These are phyloP conservation scores for Noturus placidus DNA, from an alignment of 2,113 vertebrate genomes.

Conservation along the genomic window DNA sequence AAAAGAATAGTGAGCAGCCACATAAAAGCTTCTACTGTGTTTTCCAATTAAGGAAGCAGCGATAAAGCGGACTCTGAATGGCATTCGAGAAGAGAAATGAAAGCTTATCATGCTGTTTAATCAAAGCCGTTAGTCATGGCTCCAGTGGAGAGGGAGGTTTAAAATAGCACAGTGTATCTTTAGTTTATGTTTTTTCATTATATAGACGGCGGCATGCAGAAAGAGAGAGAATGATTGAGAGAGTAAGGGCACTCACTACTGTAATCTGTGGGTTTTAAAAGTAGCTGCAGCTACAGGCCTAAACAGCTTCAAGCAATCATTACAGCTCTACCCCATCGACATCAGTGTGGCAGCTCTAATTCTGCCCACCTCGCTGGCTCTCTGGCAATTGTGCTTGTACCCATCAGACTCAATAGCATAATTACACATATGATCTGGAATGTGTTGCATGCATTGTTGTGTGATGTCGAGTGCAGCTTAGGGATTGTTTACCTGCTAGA, in stretches of 20 bases:
- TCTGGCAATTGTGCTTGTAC: constrained; percentile 50
- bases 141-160: constrained; percentile 45
- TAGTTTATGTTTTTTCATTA: constrained; percentile 40
- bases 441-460: constrained; percentile 51
- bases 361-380: constrained; percentile 48
- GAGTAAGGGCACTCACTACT: constrained; percentile 40
- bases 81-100: constrained; percentile 55
- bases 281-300: constrained; percentile 40
- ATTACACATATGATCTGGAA: constrained; percentile 58
- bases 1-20: constrained; percentile 40
- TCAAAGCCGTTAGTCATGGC: constrained; percentile 52
- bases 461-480: constrained; percentile 43
- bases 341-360: constrained; percentile 42
- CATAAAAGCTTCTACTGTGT: constrained; percentile 39
- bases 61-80: constrained; percentile 54
- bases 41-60: constrained; percentile 55
- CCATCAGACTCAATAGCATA: constrained; percentile 55
- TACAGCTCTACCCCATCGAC: constrained; percentile 36
- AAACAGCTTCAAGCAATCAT: constrained; percentile 54
- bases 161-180: constrained; percentile 45
- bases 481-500: constrained; percentile 54
- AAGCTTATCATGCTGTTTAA: constrained; percentile 56
- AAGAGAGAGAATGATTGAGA: constrained; percentile 10
- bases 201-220: constrained; percentile 15
- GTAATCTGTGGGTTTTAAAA: constrained; percentile 45